Conservation (phyloP, 2,797 vertebrate genomes). For the Sebastes wilsoni region DNA sequence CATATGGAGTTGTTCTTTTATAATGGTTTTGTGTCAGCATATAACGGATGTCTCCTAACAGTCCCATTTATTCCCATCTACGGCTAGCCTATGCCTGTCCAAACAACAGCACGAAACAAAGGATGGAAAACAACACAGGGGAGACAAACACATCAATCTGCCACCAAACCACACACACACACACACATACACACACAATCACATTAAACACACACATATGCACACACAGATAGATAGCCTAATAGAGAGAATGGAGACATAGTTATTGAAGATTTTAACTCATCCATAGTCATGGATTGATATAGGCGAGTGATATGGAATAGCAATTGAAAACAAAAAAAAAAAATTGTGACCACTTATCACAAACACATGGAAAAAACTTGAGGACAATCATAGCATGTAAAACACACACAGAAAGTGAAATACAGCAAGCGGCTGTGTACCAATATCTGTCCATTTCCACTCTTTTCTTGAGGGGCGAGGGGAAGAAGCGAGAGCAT, state of each 20-base stretch:
- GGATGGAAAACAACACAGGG: slow-evolving; percentile 76
- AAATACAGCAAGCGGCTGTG: not conserved
- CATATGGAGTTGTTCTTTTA: slow-evolving; percentile 67
- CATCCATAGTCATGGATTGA: slow-evolving; percentile 32
- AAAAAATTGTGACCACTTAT: not conserved
- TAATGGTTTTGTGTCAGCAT: slow-evolving; percentile 80
- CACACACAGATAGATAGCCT: slow-evolving; percentile 27
- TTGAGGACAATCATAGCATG: not conserved
- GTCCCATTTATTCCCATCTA: slow-evolving; percentile 83
- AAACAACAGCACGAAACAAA: slow-evolving; percentile 76
- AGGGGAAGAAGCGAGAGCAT: not conserved
- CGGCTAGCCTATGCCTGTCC: slow-evolving; percentile 73
- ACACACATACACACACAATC: not conserved
- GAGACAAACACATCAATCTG: slow-evolving; percentile 82
- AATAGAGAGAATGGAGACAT: slow-evolving; percentile 28
- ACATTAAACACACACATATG: slow-evolving; percentile 42
- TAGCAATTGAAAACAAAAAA: not conserved
- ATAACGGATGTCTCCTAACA: slow-evolving; percentile 78
- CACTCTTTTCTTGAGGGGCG: not conserved
- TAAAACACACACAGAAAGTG: not conserved
- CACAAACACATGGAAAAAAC: not conserved
- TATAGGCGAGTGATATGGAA: not conserved
- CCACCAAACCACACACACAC: slow-evolving; percentile 39
- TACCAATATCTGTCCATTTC: slow-evolving; percentile 10
- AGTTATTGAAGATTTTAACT: slow-evolving; percentile 46